These are phyloP conservation scores for Linepithema humile DNA, from an alignment of 1,140 invertebrate species.

Conservation along the genomic window DNA sequence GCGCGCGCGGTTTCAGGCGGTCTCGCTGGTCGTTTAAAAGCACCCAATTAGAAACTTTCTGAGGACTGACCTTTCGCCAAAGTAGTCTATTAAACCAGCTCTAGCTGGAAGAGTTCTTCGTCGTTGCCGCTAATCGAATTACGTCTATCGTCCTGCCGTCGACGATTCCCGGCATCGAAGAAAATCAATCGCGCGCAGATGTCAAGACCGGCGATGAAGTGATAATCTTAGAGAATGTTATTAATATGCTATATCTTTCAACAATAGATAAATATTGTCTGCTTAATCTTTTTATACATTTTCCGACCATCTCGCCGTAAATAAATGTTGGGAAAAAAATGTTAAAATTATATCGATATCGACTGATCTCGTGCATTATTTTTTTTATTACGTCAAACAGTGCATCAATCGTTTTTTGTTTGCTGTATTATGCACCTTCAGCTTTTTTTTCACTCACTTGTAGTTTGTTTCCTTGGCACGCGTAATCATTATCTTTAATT, in stretches of 20 bases:
- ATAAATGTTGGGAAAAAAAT: no score
- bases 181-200: background rate
- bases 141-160: slow-evolving; percentile 36
- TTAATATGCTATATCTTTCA: background rate
- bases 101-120: slow-evolving; percentile 42
- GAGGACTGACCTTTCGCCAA: slow-evolving; percentile 58
- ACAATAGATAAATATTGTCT: no score
- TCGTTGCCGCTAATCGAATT: slow-evolving; percentile 54
- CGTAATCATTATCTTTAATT: no score
- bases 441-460: no score
- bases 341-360: no score
- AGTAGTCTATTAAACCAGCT: slow-evolving; percentile 62
- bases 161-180: background rate
- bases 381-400: no score
- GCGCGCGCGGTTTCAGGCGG: background rate
- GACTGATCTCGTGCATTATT: no score
- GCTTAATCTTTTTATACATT: no score
- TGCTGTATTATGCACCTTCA: no score
- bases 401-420: no score
- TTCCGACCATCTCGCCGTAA: no score
- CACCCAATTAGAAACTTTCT: slow-evolving; percentile 78
- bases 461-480: no score
- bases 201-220: background rate
- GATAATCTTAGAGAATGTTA: background rate
- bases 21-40: slow-evolving; percentile 76